Evolutionary conservation across 2,113 vertebrate genomes (phyloP).

Genomic region (Crypturellus undulatus): DNA sequence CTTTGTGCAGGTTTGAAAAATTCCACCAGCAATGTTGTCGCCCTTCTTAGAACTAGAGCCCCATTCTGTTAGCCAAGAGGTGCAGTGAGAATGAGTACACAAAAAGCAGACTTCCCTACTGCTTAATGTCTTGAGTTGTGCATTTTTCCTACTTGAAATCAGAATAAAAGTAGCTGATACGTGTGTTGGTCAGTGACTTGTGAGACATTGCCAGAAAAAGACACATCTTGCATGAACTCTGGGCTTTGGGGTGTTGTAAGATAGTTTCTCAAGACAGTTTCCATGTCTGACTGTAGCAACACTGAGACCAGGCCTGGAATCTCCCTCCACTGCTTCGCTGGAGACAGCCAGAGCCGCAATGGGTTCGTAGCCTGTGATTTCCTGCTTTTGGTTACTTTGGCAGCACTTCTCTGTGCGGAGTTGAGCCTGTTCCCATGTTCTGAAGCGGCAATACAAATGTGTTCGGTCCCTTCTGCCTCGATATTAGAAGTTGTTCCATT

Average conservation of each 20-base stretch:
- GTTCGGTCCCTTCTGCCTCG: background rate
- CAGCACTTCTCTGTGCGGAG: background rate
- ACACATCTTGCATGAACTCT: background rate
- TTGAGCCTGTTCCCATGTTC: background rate
- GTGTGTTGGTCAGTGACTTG: background rate
- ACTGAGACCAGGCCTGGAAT: background rate
- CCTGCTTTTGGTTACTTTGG: background rate
- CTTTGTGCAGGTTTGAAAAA: background rate
- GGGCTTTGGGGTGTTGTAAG: background rate
- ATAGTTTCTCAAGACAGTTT: background rate
- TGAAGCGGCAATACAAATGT: background rate
- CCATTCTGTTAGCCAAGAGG: background rate
- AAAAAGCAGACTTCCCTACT: background rate
- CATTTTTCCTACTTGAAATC: background rate
- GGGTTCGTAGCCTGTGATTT: slow-evolving; percentile 8
- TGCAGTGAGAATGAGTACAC: fast-evolving
- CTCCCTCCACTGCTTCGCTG: background rate
- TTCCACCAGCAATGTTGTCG: background rate
- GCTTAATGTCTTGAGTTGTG: background rate
- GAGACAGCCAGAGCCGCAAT: background rate
- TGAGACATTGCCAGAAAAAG: background rate
- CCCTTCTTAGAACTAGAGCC: background rate
- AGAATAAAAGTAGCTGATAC: background rate
- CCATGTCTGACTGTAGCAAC: background rate
- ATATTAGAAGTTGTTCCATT: background rate